Conservation (phyloP, 2,888 invertebrate species). For the Trachelus stipa region DNA sequence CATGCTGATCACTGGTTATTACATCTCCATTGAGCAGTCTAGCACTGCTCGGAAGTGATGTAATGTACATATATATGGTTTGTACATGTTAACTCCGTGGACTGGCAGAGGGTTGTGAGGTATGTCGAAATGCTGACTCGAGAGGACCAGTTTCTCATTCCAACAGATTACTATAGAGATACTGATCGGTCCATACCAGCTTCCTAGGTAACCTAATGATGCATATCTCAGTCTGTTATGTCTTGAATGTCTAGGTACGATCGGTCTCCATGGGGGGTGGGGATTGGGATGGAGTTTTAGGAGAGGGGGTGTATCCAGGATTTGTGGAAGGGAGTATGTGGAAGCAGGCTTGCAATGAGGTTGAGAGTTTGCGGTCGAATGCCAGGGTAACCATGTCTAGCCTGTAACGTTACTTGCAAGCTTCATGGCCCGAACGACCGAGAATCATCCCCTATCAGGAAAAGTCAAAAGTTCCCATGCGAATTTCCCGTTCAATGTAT, state of each 20-base stretch:
- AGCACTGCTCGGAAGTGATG: too few species aligned
- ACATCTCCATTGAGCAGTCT: too few species aligned
- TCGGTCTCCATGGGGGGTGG: constrained; percentile 19
- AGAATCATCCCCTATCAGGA: too few species aligned
- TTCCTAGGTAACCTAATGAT: constrained; percentile 24
- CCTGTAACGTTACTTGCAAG: constrained; percentile 51
- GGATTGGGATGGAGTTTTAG: neutral
- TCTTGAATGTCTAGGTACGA: constrained; percentile 59
- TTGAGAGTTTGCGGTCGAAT: constrained; percentile 63
- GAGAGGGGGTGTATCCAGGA: constrained; percentile 11
- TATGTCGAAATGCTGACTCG: constrained; percentile 1
- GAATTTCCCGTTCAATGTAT: too few species aligned
- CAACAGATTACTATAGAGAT: neutral
- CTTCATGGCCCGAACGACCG: constrained; percentile 7
- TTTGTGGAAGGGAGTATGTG: constrained; percentile 26
- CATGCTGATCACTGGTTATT: too few species aligned
- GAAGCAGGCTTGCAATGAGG: constrained; percentile 57
- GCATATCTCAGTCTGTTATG: constrained; percentile 63
- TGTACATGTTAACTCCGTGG: constrained; percentile 2
- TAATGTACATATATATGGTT: neutral
- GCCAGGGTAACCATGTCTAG: constrained; percentile 58
- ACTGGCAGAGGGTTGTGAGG: constrained; percentile 9
- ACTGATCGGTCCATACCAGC: neutral
- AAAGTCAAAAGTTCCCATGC: too few species aligned
- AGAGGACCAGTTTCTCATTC: neutral